These are phyloP conservation scores for Trisateles emortualis DNA, from an alignment of 2,888 invertebrate genomes.

Conservation along the genomic window DNA sequence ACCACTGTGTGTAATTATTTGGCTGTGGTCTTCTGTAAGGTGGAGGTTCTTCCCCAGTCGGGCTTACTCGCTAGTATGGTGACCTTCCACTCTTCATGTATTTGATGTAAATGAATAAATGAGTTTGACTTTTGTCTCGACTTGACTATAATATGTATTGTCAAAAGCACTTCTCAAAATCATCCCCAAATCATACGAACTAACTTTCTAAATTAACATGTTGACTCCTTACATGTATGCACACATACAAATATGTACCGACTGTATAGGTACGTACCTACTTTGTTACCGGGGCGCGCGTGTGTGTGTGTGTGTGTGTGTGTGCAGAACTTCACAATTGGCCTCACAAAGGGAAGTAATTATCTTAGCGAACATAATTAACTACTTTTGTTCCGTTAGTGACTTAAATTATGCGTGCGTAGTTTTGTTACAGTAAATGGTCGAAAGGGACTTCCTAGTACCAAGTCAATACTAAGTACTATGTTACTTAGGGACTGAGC, in stretches of 20 bases:
- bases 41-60: too few relatives aligned
- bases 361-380: conserved; percentile 31
- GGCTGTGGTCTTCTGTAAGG: too few relatives aligned
- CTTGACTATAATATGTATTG: too few relatives aligned
- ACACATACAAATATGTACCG: neutral
- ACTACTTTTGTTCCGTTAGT: conserved; percentile 18
- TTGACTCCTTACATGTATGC: neutral
- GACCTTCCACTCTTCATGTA: too few relatives aligned
- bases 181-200: neutral
- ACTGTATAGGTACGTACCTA: neutral
- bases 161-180: too few relatives aligned
- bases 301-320: too few relatives aligned
- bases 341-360: conserved; percentile 23
- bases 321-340: conserved; percentile 11
- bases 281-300: neutral
- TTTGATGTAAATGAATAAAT: too few relatives aligned
- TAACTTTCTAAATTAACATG: neutral
- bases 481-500: neutral
- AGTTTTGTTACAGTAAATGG: conserved; percentile 14
- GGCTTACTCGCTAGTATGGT: too few relatives aligned
- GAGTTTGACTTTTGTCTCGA: too few relatives aligned
- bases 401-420: conserved; percentile 28
- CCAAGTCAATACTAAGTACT: neutral
- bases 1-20: too few relatives aligned
- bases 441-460: conserved; percentile 9